Evolutionary conservation across 2,888 invertebrate species (phyloP), one percentile per base, ranked within the genome.

Genomic region (Coenonympha glycerion): DNA sequence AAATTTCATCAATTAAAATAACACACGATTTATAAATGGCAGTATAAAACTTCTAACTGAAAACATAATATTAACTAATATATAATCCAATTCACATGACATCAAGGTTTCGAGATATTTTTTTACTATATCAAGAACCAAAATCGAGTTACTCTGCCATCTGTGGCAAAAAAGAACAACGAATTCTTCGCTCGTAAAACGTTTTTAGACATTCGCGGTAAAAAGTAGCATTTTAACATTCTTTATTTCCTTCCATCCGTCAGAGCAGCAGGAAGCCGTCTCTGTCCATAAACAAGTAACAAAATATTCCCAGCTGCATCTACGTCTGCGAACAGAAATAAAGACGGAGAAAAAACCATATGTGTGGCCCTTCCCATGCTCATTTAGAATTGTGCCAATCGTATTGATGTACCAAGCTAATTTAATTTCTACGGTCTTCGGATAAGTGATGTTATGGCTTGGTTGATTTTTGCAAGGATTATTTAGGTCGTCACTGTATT

Each of bases 291-390:
- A 52, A 53, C 62, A 56, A 59, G 60, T 52, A 69, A 63, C 64
- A 72, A 68, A 68, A 72, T 65, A 68, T 68, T 67, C 53, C 63
- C 78, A 78, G 72, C 79, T 76, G 79, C 66, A 64, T 68, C 67
- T 52, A 63, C 78, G 77, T 71, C 79, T 76, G 79, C 66, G 64
- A 57, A 62, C 65, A 62, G 59, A 73, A 73, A 73, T 73, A 77
- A 68, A 58, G 58, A 40, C 49, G 47, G 56, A 49, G 65, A 67
- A 76, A 75, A 75, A 69, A 69, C 73, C 74, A 72, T n/a, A n/a
- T 68, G 73, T 71, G 73, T 64, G 69, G 69, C 57, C 59, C 57
- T 33, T 59, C 39, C 28, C 50, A 13, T 37, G 52, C 31, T 24
- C 37, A 24, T 34, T 46, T 28, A 31, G 18, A 51, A 41, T 28